A percentile compares a stretch with the other conserved stretches of the same genome.
Conservation (phyloP, 2,113 vertebrate species). For the Oostethus manadensis region DNA sequence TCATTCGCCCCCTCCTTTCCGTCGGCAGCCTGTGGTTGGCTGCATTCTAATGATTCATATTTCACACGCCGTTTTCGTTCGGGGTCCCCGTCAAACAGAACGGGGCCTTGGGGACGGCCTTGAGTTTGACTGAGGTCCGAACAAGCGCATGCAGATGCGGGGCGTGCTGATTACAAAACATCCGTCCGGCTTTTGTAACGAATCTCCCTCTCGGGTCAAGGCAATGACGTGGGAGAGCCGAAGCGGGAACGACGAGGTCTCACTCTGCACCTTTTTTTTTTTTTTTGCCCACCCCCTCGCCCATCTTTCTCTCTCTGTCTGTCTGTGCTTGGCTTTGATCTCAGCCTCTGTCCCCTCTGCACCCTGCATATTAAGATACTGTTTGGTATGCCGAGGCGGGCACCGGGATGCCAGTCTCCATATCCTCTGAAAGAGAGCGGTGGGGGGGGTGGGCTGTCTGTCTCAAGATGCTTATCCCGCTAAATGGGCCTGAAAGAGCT, state of each 20-base stretch:
- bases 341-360: conserved; percentile 58
- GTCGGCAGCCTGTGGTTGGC: conserved; percentile 52
- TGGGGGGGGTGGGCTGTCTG: no score
- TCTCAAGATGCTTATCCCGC: conserved; percentile 71
- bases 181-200: conserved; percentile 40
- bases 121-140: conserved; percentile 62
- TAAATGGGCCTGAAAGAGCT: conserved; percentile 72
- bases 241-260: conserved; percentile 54
- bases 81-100: conserved; percentile 48
- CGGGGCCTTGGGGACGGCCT: conserved; percentile 60
- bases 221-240: conserved; percentile 52
- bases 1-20: conserved; percentile 54
- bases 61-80: conserved; percentile 60
- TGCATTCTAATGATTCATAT: conserved; percentile 72
- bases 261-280: conserved; percentile 32
- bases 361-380: conserved; percentile 72
- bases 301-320: conserved; percentile 55
- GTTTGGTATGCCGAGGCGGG: conserved; percentile 69
- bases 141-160: not conserved
- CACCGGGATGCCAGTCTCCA: conserved; percentile 68
- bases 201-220: conserved; percentile 56
- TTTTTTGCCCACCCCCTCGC: conserved; percentile 6
- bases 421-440: conserved; percentile 67
- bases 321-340: conserved; percentile 68
- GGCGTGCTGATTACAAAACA: conserved; percentile 20